Percentiles rank a stretch among this genome's conserved stretches.
These are phyloP conservation scores for Dromas ardeola DNA, from an alignment of 2,113 vertebrate species.

Conservation along the genomic window DNA sequence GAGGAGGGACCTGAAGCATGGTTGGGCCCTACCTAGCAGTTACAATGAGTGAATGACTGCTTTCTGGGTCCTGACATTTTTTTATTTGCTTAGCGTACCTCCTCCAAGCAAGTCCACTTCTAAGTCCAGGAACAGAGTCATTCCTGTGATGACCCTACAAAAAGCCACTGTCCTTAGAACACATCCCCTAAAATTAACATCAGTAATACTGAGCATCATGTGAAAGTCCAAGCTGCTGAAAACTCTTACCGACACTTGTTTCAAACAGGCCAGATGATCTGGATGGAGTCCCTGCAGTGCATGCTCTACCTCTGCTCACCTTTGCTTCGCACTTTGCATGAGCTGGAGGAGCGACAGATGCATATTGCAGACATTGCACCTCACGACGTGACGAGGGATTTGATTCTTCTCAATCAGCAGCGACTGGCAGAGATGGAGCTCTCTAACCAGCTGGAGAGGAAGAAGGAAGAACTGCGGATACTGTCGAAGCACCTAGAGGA, in stretches of 20 bases:
- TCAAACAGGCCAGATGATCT: conserved; percentile 81
- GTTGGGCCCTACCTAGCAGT: background rate
- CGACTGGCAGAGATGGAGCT: conserved; percentile 83
- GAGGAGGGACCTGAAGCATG: background rate
- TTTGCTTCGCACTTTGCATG: conserved; percentile 77
- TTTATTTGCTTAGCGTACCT: background rate
- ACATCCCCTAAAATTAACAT: background rate
- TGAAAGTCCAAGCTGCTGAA: background rate
- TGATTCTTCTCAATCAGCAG: conserved; percentile 86
- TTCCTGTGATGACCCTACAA: background rate
- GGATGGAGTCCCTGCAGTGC: conserved; percentile 81
- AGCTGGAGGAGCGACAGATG: conserved; percentile 82
- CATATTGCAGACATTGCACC: conserved; percentile 83
- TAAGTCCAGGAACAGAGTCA: background rate
- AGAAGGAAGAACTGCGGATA: conserved; percentile 79
- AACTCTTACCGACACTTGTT: background rate
- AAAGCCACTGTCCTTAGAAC: background rate
- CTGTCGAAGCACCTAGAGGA: conserved; percentile 80
- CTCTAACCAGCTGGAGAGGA: conserved; percentile 84
- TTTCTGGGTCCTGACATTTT: background rate
- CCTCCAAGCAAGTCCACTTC: background rate
- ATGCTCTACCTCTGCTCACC: conserved; percentile 86
- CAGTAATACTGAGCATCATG: background rate
- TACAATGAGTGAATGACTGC: background rate
- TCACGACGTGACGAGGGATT: conserved; percentile 83